A percentile compares a stretch with the other conserved stretches of the same genome.
phyloP scores from a whole-genome alignment of 2,888 invertebrate genomes.

The Epinotia nisella region DNA sequence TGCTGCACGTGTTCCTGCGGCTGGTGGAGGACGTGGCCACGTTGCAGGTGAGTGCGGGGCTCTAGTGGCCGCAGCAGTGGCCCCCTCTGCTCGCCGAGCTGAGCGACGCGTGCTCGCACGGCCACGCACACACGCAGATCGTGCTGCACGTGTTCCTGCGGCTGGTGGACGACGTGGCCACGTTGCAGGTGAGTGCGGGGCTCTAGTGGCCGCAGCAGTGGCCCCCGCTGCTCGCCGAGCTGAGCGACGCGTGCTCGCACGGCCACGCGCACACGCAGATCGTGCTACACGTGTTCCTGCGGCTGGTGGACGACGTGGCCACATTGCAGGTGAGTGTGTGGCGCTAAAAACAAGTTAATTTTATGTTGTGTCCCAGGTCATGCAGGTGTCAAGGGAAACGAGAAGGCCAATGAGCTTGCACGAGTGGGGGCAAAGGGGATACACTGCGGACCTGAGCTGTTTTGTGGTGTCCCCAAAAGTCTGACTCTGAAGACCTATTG shows the following conservation, averaged over 20 bases:
- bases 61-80: conserved; percentile 98
- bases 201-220: conserved; percentile 97
- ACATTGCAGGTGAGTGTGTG: conserved; percentile 89
- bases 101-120: conserved; percentile 91
- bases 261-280: conserved; percentile 96
- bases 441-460: no score
- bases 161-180: conserved; percentile 96
- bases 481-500: no score
- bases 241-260: conserved; percentile 91
- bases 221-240: conserved; percentile 93
- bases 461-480: no score
- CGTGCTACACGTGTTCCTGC: conserved; percentile 93
- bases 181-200: conserved; percentile 87
- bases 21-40: conserved; percentile 97
- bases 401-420: no score
- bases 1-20: conserved; percentile 93
- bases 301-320: conserved; percentile 97
- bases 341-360: no score
- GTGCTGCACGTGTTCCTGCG: conserved; percentile 95
- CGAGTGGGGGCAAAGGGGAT: no score
- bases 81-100: conserved; percentile 93
- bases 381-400: no score
- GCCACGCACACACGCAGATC: conserved; percentile 95
- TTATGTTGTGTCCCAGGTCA: no score
- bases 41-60: conserved; percentile 86